Percentiles rank a stretch among this genome's conserved stretches.
Evolutionary conservation across 2,113 vertebrate species (phyloP).

Genomic region (Lepisosteus oculatus): DNA sequence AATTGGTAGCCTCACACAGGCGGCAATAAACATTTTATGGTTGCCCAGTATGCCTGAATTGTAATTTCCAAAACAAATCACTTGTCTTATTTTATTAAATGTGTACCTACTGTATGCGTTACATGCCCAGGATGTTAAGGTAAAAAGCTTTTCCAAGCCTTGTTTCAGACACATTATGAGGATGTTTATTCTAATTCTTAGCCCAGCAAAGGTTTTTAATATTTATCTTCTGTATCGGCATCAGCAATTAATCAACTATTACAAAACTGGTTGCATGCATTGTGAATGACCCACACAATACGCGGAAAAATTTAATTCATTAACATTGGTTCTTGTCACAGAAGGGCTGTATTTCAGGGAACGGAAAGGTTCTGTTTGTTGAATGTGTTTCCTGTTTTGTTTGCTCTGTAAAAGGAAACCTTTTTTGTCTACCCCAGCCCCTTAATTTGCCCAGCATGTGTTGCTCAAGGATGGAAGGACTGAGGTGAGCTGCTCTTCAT

Average conservation of each 20-base stretch:
- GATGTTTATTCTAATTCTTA: neutral
- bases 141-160: neutral
- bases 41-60: neutral
- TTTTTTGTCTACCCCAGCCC: neutral
- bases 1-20: neutral
- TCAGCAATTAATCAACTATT: neutral
- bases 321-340: neutral
- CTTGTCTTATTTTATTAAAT: neutral
- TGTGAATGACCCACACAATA: neutral
- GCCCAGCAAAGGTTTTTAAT: neutral
- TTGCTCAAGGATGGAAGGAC: too few species aligned
- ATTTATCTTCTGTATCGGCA: neutral
- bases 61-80: conserved; percentile 8
- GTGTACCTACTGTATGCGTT: neutral
- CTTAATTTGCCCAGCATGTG: too few species aligned
- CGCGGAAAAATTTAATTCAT: too few species aligned
- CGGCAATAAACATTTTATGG: neutral
- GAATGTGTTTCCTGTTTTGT: conserved; percentile 5
- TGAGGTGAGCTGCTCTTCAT: too few species aligned
- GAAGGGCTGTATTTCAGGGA: conserved; percentile 17
- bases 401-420: conserved; percentile 5
- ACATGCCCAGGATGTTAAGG: neutral
- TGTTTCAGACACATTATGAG: neutral
- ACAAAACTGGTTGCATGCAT: neutral
- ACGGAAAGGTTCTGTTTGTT: conserved; percentile 8